Percentiles rank a stretch among this genome's conserved stretches.
These are phyloP conservation scores for Magallana angulata DNA, from an alignment of 1,140 invertebrate species.

Conservation along the genomic window DNA sequence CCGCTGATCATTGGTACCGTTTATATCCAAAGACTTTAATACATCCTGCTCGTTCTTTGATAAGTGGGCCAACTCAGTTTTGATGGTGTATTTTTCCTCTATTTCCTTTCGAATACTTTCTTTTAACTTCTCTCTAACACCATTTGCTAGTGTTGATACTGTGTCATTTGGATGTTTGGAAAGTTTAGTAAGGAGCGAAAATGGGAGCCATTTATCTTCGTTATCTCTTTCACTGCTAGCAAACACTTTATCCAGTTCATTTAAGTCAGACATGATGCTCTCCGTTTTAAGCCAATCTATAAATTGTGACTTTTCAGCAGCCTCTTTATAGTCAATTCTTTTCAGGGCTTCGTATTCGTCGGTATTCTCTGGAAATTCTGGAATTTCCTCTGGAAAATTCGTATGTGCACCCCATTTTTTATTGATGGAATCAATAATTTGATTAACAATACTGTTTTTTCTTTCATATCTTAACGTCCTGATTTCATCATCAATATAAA, in stretches of 20 bases:
- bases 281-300: slow-evolving; percentile 8
- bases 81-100: background rate
- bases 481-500: background rate
- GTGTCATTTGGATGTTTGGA: background rate
- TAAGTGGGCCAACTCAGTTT: background rate
- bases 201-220: background rate
- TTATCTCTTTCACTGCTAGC: background rate
- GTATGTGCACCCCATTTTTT: background rate
- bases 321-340: background rate
- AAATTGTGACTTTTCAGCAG: slow-evolving; percentile 1
- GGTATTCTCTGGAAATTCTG: background rate
- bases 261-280: background rate
- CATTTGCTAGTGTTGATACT: background rate
- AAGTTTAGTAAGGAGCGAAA: background rate
- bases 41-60: background rate
- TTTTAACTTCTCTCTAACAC: background rate
- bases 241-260: background rate
- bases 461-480: background rate
- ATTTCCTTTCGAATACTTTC: background rate
- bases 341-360: background rate
- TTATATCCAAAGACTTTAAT: background rate
- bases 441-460: background rate
- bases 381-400: background rate
- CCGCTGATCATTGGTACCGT: background rate
- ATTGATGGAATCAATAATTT: slow-evolving; percentile 4